Evolutionary conservation across 2,888 invertebrate genomes (phyloP), one percentile per base, ranked within the genome.

Genomic region (Meghimatium bilineatum): DNA sequence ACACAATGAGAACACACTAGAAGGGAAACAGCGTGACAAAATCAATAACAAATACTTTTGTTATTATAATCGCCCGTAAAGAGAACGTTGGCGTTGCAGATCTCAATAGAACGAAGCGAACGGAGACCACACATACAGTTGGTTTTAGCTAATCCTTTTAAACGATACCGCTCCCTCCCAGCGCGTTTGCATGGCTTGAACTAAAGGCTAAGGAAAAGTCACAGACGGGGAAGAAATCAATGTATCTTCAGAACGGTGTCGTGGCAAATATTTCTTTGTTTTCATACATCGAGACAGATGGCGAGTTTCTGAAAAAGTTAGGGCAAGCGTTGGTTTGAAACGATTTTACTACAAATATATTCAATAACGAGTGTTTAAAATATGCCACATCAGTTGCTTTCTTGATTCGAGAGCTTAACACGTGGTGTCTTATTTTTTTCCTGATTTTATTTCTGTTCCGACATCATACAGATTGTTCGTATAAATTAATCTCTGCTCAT

Each of bases 41-140:
- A 74, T 74, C 74, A 74, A 74, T 74, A 74, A 52, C 32, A 74
- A 74, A 49, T 74, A 74, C 49, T 52, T 74, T 74, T 74, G 74
- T 74, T 52, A 74, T 74, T 74, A 29, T 74, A 74, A 74, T 74
- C 52, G 52, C 32, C 26, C 32, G 29, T 74, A 14, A 74, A 52
- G 23, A 52, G 74, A 74, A 23, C 74, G 52, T 17, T 8, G 49
- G 23, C 74, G 52, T 14, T 29, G 32, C 74, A 32, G 52, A 32
- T 29, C 29, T 32, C 17, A 74, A 74, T 32, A 52, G 44, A 29
- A 52, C 17, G 26, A 23, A 49, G 23, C 32, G 52, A 29, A 32
- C 52, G 2, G 32, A 32, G 32, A 52, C 52, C 52, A 52, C 49
- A 74, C 74, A 74, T 74, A 20, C 32, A 20, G 72, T 29, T 26